phyloP scores from a whole-genome alignment of 2,888 invertebrate species.

The Melanostoma mellinum region DNA sequence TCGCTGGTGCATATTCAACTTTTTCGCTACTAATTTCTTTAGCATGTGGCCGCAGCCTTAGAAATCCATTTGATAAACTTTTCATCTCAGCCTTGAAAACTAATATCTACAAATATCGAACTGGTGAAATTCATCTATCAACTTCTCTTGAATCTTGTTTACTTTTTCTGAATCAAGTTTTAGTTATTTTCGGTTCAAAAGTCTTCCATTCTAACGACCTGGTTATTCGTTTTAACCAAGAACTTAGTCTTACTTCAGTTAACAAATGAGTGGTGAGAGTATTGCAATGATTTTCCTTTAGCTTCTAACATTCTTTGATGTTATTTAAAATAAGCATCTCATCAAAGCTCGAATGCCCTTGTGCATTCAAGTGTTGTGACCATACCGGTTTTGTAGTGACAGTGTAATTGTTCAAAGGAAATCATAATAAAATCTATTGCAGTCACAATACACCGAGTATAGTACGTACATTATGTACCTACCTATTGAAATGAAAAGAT shows the following conservation, averaged over 20 bases:
- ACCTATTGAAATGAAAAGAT: too few species aligned
- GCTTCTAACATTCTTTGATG: constrained; percentile 6
- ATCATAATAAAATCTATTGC: constrained; percentile 16
- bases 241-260: constrained; percentile 42
- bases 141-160: background rate
- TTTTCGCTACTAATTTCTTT: too few species aligned
- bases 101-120: too few species aligned
- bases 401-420: constrained; percentile 30
- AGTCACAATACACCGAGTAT: background rate
- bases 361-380: constrained; percentile 41
- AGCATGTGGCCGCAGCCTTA: too few species aligned
- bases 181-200: constrained; percentile 14
- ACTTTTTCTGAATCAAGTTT: constrained; percentile 46
- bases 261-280: constrained; percentile 14
- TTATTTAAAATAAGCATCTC: constrained; percentile 16
- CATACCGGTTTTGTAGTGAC: constrained; percentile 20
- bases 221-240: constrained; percentile 31
- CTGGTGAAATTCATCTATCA: too few species aligned
- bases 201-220: constrained; percentile 9
- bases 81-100: too few species aligned
- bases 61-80: too few species aligned
- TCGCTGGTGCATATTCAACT: too few species aligned
- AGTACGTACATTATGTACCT: background rate
- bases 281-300: background rate
- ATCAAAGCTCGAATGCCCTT: constrained; percentile 58